These are phyloP conservation scores for Rhagoletis zephyria DNA, from an alignment of 1,140 invertebrate species.

Conservation along the genomic window DNA sequence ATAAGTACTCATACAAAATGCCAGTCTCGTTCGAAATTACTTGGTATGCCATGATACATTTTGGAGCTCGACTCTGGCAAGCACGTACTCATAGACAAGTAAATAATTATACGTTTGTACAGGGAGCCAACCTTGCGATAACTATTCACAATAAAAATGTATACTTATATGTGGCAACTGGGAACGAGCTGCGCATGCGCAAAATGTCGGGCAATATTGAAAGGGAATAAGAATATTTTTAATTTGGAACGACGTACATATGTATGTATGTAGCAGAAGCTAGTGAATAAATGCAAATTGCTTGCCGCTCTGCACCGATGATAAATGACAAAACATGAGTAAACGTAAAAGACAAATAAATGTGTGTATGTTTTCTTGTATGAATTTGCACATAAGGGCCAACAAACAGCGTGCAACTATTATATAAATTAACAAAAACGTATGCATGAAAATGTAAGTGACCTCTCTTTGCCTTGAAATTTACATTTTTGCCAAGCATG, in stretches of 20 bases:
- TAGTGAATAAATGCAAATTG: not conserved
- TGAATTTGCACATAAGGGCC: too few relatives aligned
- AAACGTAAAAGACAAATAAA: not conserved
- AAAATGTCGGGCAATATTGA: slow-evolving; percentile 3
- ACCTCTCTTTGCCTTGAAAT: not conserved
- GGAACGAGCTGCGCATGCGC: not conserved
- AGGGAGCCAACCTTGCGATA: not conserved
- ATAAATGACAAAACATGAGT: not conserved
- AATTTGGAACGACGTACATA: not conserved
- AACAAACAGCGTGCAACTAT: too few relatives aligned
- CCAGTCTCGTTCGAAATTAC: too few relatives aligned
- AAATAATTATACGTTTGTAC: not conserved
- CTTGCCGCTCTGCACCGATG: not conserved
- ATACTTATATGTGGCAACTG: not conserved
- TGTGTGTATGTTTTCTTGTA: not conserved
- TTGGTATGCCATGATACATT: too few relatives aligned
- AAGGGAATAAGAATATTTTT: not conserved
- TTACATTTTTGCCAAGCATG: not conserved
- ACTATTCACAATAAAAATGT: not conserved
- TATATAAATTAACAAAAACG: too few relatives aligned
- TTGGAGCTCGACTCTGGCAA: not conserved
- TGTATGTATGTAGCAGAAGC: not conserved
- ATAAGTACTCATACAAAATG: too few relatives aligned
- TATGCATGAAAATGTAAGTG: not conserved
- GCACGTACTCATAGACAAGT: not conserved